These are phyloP conservation scores for Apeira syringaria DNA, from an alignment of 2,888 invertebrate genomes.

Conservation along the genomic window DNA sequence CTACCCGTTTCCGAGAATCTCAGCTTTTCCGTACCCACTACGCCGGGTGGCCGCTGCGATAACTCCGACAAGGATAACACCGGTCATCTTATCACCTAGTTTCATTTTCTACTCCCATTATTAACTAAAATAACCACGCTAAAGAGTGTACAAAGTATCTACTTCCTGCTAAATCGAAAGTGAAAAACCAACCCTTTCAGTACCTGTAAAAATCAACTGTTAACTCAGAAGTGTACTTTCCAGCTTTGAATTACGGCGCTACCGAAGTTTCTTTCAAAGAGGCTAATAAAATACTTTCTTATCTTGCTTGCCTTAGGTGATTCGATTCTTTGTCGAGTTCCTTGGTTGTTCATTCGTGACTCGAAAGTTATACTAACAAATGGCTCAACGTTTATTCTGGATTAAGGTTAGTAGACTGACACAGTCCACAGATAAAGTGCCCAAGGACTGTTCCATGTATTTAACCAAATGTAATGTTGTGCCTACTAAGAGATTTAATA, in stretches of 20 bases:
- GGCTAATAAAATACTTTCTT: slow-evolving; percentile 29
- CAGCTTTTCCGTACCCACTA: too few relatives aligned
- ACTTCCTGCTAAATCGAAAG: slow-evolving; percentile 5
- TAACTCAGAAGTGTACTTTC: slow-evolving; percentile 16
- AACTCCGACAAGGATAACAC: too few relatives aligned
- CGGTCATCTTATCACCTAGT: too few relatives aligned
- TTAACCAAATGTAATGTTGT: too few relatives aligned
- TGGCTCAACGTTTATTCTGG: slow-evolving; percentile 13
- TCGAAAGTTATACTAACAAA: slow-evolving; percentile 21
- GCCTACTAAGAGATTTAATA: too few relatives aligned
- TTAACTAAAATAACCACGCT: too few relatives aligned
- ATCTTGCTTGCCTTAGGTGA: slow-evolving; percentile 29
- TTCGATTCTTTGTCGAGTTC: slow-evolving; percentile 29
- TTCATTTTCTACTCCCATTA: too few relatives aligned
- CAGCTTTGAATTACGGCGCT: slow-evolving; percentile 21
- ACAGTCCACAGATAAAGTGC: too few relatives aligned
- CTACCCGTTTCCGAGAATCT: too few relatives aligned
- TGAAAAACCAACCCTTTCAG: slow-evolving; percentile 12
- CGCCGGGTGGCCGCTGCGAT: too few relatives aligned
- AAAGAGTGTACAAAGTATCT: too few relatives aligned
- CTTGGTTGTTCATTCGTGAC: slow-evolving; percentile 25
- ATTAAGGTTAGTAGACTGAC: not conserved
- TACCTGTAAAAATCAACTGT: slow-evolving; percentile 19
- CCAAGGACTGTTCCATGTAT: too few relatives aligned
- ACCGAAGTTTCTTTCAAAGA: slow-evolving; percentile 24